These are phyloP conservation scores for Phallusia fumigata DNA, from an alignment of 23 tunicate genomes.

Conservation along the genomic window DNA sequence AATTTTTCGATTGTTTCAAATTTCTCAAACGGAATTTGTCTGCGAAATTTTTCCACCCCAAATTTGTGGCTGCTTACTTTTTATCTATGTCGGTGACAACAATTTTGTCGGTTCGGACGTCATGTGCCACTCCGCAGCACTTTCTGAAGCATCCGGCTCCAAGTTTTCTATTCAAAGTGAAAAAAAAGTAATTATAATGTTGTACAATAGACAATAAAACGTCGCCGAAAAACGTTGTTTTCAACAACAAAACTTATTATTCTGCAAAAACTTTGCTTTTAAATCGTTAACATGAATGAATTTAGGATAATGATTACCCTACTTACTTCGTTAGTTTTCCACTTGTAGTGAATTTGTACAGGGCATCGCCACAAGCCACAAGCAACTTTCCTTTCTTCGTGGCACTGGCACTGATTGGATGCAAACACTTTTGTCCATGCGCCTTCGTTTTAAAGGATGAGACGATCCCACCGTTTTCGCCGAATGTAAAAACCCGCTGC, in stretches of 20 bases:
- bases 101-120: conserved; percentile 30
- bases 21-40: no score
- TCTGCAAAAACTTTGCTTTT: no score
- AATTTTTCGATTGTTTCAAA: neutral
- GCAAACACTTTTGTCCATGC: conserved; percentile 18
- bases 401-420: conserved; percentile 46
- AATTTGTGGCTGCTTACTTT: conserved; percentile 8
- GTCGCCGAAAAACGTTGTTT: no score
- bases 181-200: neutral
- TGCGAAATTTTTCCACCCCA: no score
- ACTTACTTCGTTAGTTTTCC: conserved; percentile 45
- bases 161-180: conserved; percentile 29
- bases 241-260: no score
- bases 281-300: no score
- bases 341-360: conserved; percentile 22
- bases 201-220: no score
- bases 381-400: conserved; percentile 45
- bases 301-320: no score
- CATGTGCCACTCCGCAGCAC: conserved; percentile 48
- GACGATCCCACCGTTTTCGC: neutral
- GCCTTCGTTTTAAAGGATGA: conserved; percentile 30
- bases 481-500: conserved; percentile 42
- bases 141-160: conserved; percentile 36
- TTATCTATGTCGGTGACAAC: conserved; percentile 49
- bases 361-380: conserved; percentile 47